Percentiles rank a stretch among this genome's conserved stretches.
These are phyloP conservation scores for Siniperca knerii DNA, from an alignment of 2,113 vertebrate genomes.

Conservation along the genomic window DNA sequence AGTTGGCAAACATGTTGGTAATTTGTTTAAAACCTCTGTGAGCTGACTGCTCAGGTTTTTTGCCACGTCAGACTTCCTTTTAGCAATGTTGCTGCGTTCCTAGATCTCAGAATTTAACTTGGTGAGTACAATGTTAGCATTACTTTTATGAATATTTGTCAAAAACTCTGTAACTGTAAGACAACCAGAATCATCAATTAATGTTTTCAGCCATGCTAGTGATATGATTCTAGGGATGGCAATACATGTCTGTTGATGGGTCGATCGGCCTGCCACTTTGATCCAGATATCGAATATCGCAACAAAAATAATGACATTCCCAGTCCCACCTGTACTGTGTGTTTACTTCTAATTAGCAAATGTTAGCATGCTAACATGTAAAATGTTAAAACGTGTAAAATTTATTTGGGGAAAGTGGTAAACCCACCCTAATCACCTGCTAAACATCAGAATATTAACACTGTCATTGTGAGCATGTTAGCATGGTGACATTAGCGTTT, in stretches of 20 bases:
- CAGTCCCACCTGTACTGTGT: not conserved
- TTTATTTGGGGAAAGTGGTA: not conserved
- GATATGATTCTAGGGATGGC: not conserved
- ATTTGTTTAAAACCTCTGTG: not conserved
- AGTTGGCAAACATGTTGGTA: not conserved
- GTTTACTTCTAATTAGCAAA: not conserved
- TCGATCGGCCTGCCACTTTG: not conserved
- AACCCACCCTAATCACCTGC: not conserved
- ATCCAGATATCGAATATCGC: not conserved
- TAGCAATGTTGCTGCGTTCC: not conserved
- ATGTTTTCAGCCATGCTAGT: not conserved
- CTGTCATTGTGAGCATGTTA: not conserved
- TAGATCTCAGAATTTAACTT: not conserved
- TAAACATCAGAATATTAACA: not conserved
- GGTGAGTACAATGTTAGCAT: not conserved
- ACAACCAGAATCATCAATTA: too few relatives aligned
- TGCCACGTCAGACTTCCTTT: not conserved
- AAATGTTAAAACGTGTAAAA: not conserved
- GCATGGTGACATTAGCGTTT: not conserved
- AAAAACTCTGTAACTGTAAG: not conserved
- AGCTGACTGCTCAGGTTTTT: not conserved
- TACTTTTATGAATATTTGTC: not conserved
- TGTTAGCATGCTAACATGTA: not conserved
- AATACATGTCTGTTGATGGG: not conserved
- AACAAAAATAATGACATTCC: not conserved